phyloP scores from a whole-genome alignment of 2,888 invertebrate species.

The Lochmaea capreae region DNA sequence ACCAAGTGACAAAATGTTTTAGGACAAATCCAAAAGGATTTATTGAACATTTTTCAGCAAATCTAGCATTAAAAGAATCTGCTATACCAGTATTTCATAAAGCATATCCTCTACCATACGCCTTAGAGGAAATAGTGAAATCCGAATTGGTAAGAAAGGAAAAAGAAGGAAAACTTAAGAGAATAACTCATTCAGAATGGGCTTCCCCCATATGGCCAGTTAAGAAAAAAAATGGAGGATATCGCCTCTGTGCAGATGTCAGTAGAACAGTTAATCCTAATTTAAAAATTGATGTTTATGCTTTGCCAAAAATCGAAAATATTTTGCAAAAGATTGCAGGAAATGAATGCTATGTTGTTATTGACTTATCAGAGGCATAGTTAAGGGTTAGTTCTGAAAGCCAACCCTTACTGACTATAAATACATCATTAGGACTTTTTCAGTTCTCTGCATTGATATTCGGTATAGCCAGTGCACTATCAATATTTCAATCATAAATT shows the following conservation, averaged over 20 bases:
- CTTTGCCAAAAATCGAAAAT: constrained; percentile 17
- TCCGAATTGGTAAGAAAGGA: constrained; percentile 7
- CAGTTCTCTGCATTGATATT: constrained; percentile 12
- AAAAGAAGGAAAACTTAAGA: constrained; percentile 14
- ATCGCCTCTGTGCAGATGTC: constrained; percentile 19
- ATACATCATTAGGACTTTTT: constrained; percentile 9
- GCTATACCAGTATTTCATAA: constrained; percentile 14
- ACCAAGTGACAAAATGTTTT: neutral
- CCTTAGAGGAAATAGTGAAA: constrained; percentile 9
- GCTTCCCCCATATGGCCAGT: no score
- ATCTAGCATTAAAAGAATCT: constrained; percentile 8
- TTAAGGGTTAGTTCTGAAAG: constrained; percentile 17
- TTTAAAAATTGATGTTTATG: constrained; percentile 18
- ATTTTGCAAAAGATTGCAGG: constrained; percentile 22
- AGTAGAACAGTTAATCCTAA: constrained; percentile 19
- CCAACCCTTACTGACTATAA: constrained; percentile 17
- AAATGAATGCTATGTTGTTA: constrained; percentile 15
- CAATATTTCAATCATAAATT: constrained; percentile 23
- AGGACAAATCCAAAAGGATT: constrained; percentile 1
- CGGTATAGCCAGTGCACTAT: constrained; percentile 21
- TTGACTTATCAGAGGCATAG: constrained; percentile 23
- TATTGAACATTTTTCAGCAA: constrained; percentile 12
- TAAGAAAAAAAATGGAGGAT: neutral
- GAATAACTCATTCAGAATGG: no score
- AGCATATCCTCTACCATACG: constrained; percentile 8